Evolutionary conservation across 2,888 invertebrate species (phyloP), one percentile per base, ranked within the genome.

Genomic region (Aleiodes testaceus): DNA sequence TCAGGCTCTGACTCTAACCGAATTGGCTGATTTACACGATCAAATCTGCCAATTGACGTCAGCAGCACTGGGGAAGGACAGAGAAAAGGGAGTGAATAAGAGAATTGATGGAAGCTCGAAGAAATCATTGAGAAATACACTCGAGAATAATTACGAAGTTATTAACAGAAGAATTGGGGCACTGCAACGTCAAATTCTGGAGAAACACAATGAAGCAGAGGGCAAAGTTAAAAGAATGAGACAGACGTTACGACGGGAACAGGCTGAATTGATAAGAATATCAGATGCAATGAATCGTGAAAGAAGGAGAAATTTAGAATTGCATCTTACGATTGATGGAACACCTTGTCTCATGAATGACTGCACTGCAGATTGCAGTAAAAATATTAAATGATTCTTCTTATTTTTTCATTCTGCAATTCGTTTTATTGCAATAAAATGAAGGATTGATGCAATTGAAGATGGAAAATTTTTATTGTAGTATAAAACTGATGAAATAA

Each of bases 1-100:
- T 3, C 72, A 85, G 85, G 81, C 84, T 5, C 69, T 85, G 68
- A 82, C 82, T 9, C 59, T 85, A 66, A 80, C 81, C 1, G 80
- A 85, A 73, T 70, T 86, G 67, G 86, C 84, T 1, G 83, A 86
- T 30, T 75, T 86, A 30, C 84, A 85, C 73, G 85, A 85, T 49
- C 79, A 78, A 63, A 82, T 86, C 36, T 85, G 86, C 65, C 36
- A 73, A 3, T 45, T 82, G 52, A 85, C 84, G 16, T 81, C 81
- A 50, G 72, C 70, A 16, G 80, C 84, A 78, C 81, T 85, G 9
- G 70, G 75, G 7, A 72, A 79, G 47, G 81, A 81, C 45, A 68
- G 53, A 52, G 61, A 52, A 55, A 44, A 18, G 2, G 14, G 61
- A 22, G 65, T 22, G 1, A 36, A 9, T 36, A 36, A 36, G 9